phyloP scores from a whole-genome alignment of 2,113 vertebrate genomes.

The Ictalurus furcatus region DNA sequence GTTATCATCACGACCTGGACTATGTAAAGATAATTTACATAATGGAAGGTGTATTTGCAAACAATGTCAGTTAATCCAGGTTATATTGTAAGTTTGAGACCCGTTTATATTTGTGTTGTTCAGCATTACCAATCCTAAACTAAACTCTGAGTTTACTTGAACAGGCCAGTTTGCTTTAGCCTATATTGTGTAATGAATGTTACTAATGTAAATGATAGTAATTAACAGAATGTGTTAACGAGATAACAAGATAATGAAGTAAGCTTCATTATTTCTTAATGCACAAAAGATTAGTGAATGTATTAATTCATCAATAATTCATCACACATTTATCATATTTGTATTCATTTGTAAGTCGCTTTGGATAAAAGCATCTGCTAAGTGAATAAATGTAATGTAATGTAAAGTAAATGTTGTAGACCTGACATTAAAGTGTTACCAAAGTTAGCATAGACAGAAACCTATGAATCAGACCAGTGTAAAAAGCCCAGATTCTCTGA shows the following conservation, averaged over 20 bases:
- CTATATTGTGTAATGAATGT: background rate
- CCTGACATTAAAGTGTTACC: background rate
- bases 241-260: background rate
- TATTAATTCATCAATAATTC: background rate
- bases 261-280: background rate
- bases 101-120: background rate
- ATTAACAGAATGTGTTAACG: background rate
- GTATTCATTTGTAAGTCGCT: no score
- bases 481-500: constrained; percentile 22
- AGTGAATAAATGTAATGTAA: no score
- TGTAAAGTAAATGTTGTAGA: background rate
- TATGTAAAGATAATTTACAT: background rate
- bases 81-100: background rate
- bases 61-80: background rate
- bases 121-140: background rate
- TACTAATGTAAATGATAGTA: background rate
- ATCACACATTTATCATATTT: background rate
- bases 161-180: background rate
- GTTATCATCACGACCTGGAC: background rate
- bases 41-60: background rate
- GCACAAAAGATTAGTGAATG: background rate
- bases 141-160: background rate
- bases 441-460: constrained; percentile 34
- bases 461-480: constrained; percentile 27
- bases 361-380: no score